Conservation (phyloP, 2,797 vertebrate genomes). For the Echeneis naucrates region DNA sequence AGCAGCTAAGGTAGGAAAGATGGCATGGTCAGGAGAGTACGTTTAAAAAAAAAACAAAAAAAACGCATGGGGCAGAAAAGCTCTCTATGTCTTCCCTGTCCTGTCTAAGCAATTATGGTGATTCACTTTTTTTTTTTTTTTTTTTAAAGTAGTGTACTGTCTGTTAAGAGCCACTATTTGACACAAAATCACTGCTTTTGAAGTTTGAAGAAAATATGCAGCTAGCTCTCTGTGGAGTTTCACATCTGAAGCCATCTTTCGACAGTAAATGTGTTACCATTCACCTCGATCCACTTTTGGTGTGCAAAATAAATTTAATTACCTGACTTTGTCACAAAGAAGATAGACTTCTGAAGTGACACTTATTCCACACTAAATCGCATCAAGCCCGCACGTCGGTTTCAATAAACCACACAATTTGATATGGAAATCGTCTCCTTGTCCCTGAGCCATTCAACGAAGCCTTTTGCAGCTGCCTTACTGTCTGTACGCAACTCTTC, state of each 20-base stretch:
- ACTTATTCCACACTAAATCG: conserved; percentile 56
- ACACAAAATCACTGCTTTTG: conserved; percentile 5
- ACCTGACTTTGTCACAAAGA: conserved; percentile 36
- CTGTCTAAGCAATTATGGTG: no score
- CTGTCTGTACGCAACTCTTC: conserved; percentile 45
- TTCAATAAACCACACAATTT: conserved; percentile 63
- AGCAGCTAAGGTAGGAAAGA: conserved; percentile 82
- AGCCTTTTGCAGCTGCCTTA: conserved; percentile 48
- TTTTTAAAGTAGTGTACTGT: neutral
- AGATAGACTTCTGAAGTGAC: conserved; percentile 54
- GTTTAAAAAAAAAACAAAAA: conserved; percentile 5
- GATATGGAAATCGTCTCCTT: conserved; percentile 64
- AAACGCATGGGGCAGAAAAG: neutral
- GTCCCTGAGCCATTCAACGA: conserved; percentile 47
- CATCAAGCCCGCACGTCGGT: conserved; percentile 42
- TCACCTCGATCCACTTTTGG: conserved; percentile 32
- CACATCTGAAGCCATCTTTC: conserved; percentile 6
- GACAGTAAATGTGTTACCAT: conserved; percentile 2
- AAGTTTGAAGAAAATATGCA: neutral
- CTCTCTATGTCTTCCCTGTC: neutral
- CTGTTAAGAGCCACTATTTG: conserved; percentile 7
- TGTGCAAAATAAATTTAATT: conserved; percentile 48
- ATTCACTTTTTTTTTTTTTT: no score
- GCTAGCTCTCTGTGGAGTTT: conserved; percentile 16
- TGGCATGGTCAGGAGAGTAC: neutral